Evolutionary conservation across 2,113 vertebrate species (phyloP).

Genomic region (Pluvianellus socialis): DNA sequence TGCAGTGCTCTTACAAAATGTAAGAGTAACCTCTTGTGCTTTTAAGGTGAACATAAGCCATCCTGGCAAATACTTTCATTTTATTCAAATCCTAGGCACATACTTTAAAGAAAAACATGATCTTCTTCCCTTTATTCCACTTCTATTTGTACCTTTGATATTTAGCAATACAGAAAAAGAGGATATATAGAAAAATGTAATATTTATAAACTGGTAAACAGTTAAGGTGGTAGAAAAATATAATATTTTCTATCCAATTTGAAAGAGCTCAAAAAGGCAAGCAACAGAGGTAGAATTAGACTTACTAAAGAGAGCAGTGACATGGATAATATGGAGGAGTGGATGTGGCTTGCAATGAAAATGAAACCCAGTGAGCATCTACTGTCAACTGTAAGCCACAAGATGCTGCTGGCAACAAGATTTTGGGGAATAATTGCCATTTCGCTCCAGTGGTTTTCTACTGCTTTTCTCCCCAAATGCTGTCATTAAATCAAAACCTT

Average conservation of each 20-base stretch:
- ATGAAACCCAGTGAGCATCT: neutral
- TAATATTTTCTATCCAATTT: neutral
- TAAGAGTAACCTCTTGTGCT: neutral
- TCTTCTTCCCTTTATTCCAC: neutral
- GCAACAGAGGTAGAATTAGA: neutral
- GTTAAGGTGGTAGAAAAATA: neutral
- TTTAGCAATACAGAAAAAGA: neutral
- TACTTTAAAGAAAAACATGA: neutral
- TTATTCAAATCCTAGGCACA: neutral
- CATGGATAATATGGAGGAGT: neutral
- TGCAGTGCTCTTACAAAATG: neutral
- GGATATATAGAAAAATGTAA: neutral
- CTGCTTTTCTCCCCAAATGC: neutral
- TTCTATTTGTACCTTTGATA: neutral
- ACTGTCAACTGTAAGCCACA: neutral
- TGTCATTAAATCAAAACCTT: neutral
- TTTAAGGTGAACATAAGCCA: neutral
- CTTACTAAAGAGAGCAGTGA: neutral
- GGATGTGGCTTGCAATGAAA: neutral
- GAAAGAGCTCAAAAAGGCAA: neutral
- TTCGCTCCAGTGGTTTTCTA: neutral
- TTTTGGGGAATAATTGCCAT: neutral
- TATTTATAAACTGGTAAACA: neutral
- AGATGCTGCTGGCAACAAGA: neutral
- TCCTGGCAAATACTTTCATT: neutral